A percentile compares a stretch with the other conserved stretches of the same genome.
Evolutionary conservation across 64 coral and sea anemone genomes (phyloP).

Genomic region (Acropora yongei): DNA sequence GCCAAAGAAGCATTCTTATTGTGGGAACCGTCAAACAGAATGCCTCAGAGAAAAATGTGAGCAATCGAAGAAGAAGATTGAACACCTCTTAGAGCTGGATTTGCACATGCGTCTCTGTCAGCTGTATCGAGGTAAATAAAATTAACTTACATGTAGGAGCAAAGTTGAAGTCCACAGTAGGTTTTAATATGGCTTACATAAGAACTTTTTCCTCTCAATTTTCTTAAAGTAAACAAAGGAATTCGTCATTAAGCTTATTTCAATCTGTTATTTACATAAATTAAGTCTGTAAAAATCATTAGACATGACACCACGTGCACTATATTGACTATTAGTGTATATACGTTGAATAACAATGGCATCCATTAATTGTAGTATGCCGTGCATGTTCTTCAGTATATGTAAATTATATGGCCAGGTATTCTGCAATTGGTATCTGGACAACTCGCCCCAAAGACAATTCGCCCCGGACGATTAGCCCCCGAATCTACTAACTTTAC

Average conservation of each 20-base stretch:
- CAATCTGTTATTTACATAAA: too few species aligned
- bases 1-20: constrained; percentile 56
- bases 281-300: too few species aligned
- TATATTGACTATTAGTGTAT: too few species aligned
- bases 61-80: constrained; percentile 29
- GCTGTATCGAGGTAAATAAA: constrained; percentile 11
- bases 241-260: too few species aligned
- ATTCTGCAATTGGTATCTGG: neutral
- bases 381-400: too few species aligned
- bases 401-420: too few species aligned
- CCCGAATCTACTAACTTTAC: too few species aligned
- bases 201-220: neutral
- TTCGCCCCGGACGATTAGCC: too few species aligned
- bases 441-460: too few species aligned
- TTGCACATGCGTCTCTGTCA: neutral
- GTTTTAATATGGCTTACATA: neutral
- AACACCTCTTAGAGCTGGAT: constrained; percentile 42
- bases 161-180: neutral
- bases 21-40: neutral
- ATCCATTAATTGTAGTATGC: too few species aligned
- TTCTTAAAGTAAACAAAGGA: neutral
- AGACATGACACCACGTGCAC: too few species aligned
- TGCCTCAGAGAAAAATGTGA: constrained; percentile 35
- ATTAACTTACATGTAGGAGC: neutral
- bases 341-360: too few species aligned